phyloP scores from a whole-genome alignment of 92 coral and sea anemone species.

The Siderastrea radians region DNA sequence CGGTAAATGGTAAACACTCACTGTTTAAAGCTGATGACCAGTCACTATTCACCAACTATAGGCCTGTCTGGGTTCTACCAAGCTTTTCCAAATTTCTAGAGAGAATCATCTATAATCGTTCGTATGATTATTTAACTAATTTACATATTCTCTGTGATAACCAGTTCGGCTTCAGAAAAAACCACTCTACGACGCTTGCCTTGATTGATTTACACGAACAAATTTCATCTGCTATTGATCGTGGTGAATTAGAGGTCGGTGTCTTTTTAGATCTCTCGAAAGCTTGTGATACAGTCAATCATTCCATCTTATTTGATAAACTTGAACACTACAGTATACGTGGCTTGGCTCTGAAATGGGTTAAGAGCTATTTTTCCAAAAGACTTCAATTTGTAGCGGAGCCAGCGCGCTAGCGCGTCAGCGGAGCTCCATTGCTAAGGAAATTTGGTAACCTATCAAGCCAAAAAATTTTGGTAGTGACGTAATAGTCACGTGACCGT shows the following conservation, averaged over 20 bases:
- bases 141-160: slow-evolving; percentile 35
- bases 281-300: slow-evolving; percentile 53
- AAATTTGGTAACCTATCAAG: no score
- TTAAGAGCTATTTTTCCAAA: slow-evolving; percentile 50
- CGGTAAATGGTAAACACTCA: no score
- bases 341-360: slow-evolving; percentile 51
- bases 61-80: slow-evolving; percentile 29
- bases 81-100: slow-evolving; percentile 53
- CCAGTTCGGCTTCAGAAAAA: slow-evolving; percentile 60
- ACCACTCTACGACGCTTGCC: slow-evolving; percentile 53
- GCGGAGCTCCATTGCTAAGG: no score
- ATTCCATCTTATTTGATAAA: slow-evolving; percentile 31
- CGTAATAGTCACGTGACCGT: no score
- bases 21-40: neutral
- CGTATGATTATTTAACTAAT: slow-evolving; percentile 8
- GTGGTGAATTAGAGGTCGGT: slow-evolving; percentile 29
- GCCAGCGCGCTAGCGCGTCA: no score
- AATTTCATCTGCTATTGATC: slow-evolving; percentile 43
- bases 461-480: no score
- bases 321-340: slow-evolving; percentile 62
- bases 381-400: slow-evolving; percentile 50
- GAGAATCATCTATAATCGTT: slow-evolving; percentile 14
- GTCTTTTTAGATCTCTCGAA: slow-evolving; percentile 57
- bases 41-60: no score
- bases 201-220: slow-evolving; percentile 45